Conservation (phyloP, 64 coral and sea anemone genomes). For the Montipora sp. region DNA sequence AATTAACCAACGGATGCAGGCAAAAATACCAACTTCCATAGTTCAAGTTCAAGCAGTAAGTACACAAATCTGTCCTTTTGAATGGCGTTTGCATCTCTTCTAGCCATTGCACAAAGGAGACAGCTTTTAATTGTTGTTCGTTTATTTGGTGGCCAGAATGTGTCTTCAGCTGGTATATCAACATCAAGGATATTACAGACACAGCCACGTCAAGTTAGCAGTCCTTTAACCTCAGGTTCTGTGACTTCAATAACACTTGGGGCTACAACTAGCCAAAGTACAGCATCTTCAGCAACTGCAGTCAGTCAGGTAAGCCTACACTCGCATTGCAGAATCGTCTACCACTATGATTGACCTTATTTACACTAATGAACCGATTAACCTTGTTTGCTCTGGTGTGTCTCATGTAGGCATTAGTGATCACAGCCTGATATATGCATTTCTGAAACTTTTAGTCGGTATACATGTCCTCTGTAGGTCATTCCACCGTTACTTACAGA, state of each 20-base stretch:
- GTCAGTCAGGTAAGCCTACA: constrained; percentile 44
- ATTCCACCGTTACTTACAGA: too few relatives aligned
- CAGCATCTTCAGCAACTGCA: constrained; percentile 54
- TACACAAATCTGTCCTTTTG: not conserved
- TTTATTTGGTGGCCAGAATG: not conserved
- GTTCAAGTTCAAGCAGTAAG: constrained; percentile 11
- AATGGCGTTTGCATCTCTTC: too few relatives aligned
- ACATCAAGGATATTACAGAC: constrained; percentile 36
- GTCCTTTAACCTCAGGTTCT: constrained; percentile 4
- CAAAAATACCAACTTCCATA: constrained; percentile 37
- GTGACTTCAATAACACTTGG: constrained; percentile 26
- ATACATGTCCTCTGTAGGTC: too few relatives aligned
- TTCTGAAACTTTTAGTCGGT: too few relatives aligned
- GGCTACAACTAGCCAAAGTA: constrained; percentile 32
- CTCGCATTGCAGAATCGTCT: too few relatives aligned
- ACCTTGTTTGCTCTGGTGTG: too few relatives aligned
- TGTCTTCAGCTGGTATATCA: constrained; percentile 28
- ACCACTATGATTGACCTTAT: too few relatives aligned
- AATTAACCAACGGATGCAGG: constrained; percentile 98
- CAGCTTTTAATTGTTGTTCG: not conserved
- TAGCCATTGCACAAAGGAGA: too few relatives aligned
- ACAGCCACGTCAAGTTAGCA: constrained; percentile 33
- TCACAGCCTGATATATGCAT: too few relatives aligned
- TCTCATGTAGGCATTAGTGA: too few relatives aligned
- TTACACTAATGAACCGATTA: too few relatives aligned